Base-by-base conservation (phyloP, 2,888 invertebrate genomes). In the Nineta flava region DNA sequence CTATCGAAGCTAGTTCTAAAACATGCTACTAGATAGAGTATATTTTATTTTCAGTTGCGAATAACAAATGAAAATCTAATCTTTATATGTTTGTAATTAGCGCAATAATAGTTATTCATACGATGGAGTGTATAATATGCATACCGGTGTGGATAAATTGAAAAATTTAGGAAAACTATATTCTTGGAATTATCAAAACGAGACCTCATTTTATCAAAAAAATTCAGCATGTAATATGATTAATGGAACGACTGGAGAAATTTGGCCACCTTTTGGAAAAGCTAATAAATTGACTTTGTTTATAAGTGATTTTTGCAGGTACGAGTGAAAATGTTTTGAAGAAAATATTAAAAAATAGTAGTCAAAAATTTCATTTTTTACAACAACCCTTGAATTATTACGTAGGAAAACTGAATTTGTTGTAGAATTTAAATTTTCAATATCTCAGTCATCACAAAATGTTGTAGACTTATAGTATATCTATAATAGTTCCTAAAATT, bases 231-330 rank as follows among this genome's bases (percentile, higher is more conserved):
- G 91, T 61, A 82, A 79, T 2, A 60, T 59, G 35, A 77, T 90
- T 4, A 72, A 73, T 55, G 90, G 90, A 13, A 81, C 82, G 9
- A 77, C 80, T 0, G 90, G 90, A 1, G 90, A 90, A 66, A 66
- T 87, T 17, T 88, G 85, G 76, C 85, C 87, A 17, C 86, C 87
- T 0, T 70, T 78, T 51, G 57, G 68, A 0, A 67, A 74, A 0
- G 73, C 75, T 46, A 65, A 73, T 9, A 70, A 71, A 31, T 67
- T 86, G 5, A 66, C 74, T 1, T 65, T 91, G 52, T 91, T 87
- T 65, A 75, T 81, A 0, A 70, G 84, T 0, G 90, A 90, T 66
- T 69, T 87, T 52, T 90, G 90, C 74, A 79, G 87, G 77, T 85
- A 60, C 68, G 74, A 75, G 47, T 9, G 15, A 46, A 38, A 38